Base-by-base conservation (phyloP, 2,797 vertebrate species). In the Xenopus petersii region DNA sequence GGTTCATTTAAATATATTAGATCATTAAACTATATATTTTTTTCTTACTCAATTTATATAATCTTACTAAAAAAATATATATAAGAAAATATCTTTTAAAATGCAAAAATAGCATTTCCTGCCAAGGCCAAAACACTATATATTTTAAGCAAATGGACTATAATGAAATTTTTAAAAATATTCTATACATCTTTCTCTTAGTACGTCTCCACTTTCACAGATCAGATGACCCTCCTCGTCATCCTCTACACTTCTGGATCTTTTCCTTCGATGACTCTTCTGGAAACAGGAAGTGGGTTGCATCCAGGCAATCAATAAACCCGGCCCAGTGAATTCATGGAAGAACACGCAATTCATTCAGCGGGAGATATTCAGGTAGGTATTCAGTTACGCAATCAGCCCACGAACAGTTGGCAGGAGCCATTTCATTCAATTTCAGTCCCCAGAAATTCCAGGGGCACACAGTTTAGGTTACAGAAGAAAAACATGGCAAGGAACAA, bases 211-310 rank as follows among this genome's bases (percentile, higher is more conserved):
- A 93, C 87, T 96, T 94, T 97, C 94, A 96, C 94, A 98, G 95
- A 96, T 93, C 94, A 98, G 94, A 91, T 96, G 94, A 94, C 96
- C 96, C 94, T 98, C 97, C 94, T 90, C 96, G 97, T 98, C 97
- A 94, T 95, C 93, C 94, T 94, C 94, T 95, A 96, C 89, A 94
- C 94, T 96, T 92, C 92, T 93, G 92, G 93, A 90, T 94, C 93
- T 94, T 94, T 94, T 95, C 91, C 93, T 92, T 85, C 82, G 63
- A 87, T 90, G 94, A 91, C 91, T 95, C 96, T 94, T 95, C 95
- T 94, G 91, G 92, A 93, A 91, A 83, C 93, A 92, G 91, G 91
- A 94, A 89, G 90, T 89, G 89, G 89, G 90, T 89, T 80, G 88
- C 88, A 94, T 93, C 94, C 87, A 90, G 91, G 84, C 86, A 88